Evolutionary conservation across 2,797 vertebrate genomes (phyloP).

Genomic region (Molothrus aeneus): DNA sequence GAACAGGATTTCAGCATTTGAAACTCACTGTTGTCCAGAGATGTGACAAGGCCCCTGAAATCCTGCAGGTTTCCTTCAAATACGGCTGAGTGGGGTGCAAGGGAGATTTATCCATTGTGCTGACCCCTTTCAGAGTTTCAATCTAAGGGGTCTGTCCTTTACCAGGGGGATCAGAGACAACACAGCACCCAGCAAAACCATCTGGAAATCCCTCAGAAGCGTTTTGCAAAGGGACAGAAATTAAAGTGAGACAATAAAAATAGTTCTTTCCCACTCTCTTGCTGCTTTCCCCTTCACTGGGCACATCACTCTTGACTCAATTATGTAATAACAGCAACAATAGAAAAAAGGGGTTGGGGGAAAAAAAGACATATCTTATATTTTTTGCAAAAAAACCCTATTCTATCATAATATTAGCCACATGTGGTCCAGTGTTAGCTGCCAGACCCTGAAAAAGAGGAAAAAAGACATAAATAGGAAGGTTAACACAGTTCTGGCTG

Average conservation of each 20-base stretch:
- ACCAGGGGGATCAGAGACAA: background rate
- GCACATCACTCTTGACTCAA: background rate
- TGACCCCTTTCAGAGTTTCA: background rate
- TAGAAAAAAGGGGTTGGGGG: background rate
- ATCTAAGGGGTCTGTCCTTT: background rate
- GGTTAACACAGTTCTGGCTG: constrained; percentile 79
- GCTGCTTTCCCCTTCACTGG: background rate
- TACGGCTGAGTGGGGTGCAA: background rate
- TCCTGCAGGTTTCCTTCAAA: background rate
- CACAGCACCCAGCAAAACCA: background rate
- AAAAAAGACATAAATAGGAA: constrained; percentile 71
- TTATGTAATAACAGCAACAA: background rate
- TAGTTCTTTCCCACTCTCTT: background rate
- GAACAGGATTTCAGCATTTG: background rate
- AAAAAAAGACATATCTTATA: background rate
- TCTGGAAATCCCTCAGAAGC: background rate
- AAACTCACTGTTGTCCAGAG: background rate
- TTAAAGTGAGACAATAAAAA: background rate
- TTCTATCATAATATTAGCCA: constrained; percentile 52
- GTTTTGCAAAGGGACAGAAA: background rate
- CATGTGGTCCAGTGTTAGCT: constrained; percentile 75
- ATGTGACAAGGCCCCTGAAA: background rate
- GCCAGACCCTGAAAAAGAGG: constrained; percentile 77
- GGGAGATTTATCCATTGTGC: background rate
- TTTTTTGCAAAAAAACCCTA: background rate